phyloP scores from a whole-genome alignment of 2,797 vertebrate species.

The Semaprochilodus insignis region DNA sequence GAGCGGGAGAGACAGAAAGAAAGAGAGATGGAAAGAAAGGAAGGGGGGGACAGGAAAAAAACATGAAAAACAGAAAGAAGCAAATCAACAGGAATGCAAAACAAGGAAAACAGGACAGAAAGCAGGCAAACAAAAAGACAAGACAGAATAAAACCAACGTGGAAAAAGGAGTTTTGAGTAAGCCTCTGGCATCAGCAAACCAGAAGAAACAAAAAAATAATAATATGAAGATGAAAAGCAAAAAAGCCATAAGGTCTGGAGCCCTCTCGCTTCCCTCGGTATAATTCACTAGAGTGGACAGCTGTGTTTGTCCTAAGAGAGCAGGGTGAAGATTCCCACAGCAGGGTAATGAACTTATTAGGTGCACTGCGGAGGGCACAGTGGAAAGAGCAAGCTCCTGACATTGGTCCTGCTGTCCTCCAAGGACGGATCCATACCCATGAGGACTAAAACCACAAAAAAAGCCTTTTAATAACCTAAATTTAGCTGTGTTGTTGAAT shows the following conservation, averaged over 20 bases:
- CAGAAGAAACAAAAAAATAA: not conserved
- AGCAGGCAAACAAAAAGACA: not conserved
- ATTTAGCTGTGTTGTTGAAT: not conserved
- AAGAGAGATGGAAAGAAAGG: slow-evolving; percentile 11
- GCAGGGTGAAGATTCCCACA: not conserved
- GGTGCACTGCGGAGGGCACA: not conserved
- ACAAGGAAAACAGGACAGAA: not conserved
- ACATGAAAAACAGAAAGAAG: slow-evolving; percentile 21
- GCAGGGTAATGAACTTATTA: not conserved
- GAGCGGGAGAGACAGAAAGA: slow-evolving; percentile 13
- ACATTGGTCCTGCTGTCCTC: not conserved
- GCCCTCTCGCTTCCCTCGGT: not conserved
- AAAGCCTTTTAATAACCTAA: not conserved
- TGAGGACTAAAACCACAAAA: not conserved
- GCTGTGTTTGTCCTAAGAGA: not conserved
- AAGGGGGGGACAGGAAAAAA: slow-evolving; percentile 10
- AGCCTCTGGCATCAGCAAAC: too few species aligned
- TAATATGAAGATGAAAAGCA: not conserved
- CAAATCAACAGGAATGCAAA: not conserved
- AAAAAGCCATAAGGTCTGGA: not conserved
- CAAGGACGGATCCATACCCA: not conserved
- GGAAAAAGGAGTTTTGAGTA: too few species aligned
- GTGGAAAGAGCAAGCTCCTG: not conserved
- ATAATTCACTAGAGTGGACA: not conserved
- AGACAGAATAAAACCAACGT: too few species aligned